Percentiles rank a stretch among this genome's conserved stretches.
phyloP scores from a whole-genome alignment of 2,113 vertebrate genomes.

The Dendrocopos noguchii region DNA sequence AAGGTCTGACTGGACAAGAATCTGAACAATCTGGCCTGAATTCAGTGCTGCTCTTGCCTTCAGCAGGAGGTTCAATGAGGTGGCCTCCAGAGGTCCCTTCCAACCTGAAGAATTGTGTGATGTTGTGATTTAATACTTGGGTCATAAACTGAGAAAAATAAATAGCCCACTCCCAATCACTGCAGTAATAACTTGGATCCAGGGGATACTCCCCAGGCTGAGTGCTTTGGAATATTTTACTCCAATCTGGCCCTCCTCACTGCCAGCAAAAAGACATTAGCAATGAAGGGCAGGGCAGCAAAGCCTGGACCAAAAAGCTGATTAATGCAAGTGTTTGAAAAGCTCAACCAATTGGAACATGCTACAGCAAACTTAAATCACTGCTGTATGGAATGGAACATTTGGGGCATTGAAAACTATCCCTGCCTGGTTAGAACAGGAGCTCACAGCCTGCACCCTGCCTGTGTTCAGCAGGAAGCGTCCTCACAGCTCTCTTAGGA shows the following conservation, averaged over 20 bases:
- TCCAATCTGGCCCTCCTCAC: slow-evolving; percentile 18
- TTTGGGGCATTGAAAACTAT: not conserved
- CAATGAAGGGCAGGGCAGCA: slow-evolving; percentile 48
- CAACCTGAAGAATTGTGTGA: slow-evolving; percentile 19
- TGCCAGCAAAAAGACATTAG: slow-evolving; percentile 49
- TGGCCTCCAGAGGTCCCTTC: not conserved
- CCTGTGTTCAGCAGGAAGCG: not conserved
- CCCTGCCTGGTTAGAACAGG: not conserved
- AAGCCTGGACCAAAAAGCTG: slow-evolving; percentile 43
- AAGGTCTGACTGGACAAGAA: not conserved
- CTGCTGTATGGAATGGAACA: not conserved
- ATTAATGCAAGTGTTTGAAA: slow-evolving; percentile 63
- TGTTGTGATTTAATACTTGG: slow-evolving; percentile 59
- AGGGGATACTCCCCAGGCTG: slow-evolving; percentile 42
- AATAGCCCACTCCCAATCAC: slow-evolving; percentile 53
- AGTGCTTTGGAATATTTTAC: slow-evolving; percentile 66
- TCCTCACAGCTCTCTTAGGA: not conserved
- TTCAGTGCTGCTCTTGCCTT: slow-evolving; percentile 17
- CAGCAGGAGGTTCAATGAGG: not conserved
- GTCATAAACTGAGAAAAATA: slow-evolving; percentile 63
- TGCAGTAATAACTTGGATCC: slow-evolving; percentile 32
- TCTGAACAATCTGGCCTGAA: slow-evolving; percentile 19
- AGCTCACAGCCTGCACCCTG: no score
- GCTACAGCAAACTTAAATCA: slow-evolving; percentile 47
- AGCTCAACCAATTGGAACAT: slow-evolving; percentile 26